Evolutionary conservation across 2,113 vertebrate species (phyloP).

Genomic region (Microcebus murinus): DNA sequence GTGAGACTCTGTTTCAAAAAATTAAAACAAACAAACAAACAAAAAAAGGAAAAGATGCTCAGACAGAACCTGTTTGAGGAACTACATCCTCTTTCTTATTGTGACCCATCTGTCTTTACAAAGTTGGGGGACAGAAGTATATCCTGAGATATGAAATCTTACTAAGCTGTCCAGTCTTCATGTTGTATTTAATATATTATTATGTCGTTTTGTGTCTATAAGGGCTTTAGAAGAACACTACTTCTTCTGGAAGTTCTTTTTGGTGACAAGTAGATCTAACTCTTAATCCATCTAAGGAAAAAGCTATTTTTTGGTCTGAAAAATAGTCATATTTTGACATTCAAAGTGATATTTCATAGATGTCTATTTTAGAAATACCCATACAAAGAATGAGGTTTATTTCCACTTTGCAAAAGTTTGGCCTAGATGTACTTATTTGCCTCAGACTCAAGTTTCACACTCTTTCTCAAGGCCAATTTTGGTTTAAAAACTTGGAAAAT

Average conservation of each 20-base stretch:
- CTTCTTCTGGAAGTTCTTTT: slow-evolving; percentile 12
- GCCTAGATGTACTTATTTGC: background rate
- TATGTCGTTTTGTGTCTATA: background rate
- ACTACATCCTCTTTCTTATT: background rate
- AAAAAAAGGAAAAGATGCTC: background rate
- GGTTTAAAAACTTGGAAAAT: background rate
- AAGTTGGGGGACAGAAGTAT: background rate
- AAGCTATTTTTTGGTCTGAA: background rate
- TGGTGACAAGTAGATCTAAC: slow-evolving; percentile 57
- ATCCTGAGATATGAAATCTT: background rate
- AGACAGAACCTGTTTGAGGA: background rate
- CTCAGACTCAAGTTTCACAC: background rate
- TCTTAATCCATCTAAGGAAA: slow-evolving; percentile 52
- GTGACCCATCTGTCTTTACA: background rate
- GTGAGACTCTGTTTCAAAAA: background rate
- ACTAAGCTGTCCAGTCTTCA: background rate
- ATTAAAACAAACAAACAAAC: too few relatives aligned
- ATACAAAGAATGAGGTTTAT: slow-evolving; percentile 54
- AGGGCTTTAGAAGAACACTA: background rate
- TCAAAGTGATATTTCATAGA: slow-evolving; percentile 56
- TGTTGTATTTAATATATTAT: background rate
- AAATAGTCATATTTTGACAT: slow-evolving; percentile 56
- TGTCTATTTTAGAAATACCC: slow-evolving; percentile 53
- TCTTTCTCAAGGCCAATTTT: background rate
- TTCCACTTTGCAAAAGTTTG: background rate